Evolutionary conservation across 2,113 vertebrate genomes (phyloP).

Genomic region (Platysteira castanea): DNA sequence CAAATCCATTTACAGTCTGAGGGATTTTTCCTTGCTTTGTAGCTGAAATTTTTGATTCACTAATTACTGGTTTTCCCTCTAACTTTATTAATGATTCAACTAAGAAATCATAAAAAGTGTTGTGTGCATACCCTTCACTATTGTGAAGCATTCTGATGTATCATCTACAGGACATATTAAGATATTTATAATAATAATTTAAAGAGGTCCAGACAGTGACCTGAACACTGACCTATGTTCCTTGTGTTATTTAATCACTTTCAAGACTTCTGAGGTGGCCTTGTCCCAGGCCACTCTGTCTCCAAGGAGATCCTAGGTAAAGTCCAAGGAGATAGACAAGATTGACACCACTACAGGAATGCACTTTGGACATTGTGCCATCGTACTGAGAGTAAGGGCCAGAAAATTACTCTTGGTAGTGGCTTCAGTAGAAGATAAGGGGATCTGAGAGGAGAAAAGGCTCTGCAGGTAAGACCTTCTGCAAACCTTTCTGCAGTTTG

Average conservation of each 20-base stretch:
- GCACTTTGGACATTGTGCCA: fast-evolving
- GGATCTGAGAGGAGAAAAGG: neutral
- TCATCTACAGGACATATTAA: neutral
- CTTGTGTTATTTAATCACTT: neutral
- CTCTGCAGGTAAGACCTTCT: neutral
- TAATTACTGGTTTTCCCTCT: neutral
- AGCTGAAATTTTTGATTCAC: neutral
- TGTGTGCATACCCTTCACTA: neutral
- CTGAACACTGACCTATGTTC: neutral
- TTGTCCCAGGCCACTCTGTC: neutral
- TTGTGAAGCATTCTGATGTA: neutral
- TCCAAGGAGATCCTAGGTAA: neutral
- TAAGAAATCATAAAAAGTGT: neutral
- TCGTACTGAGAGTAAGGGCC: neutral
- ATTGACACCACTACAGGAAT: neutral
- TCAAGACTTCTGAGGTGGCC: neutral
- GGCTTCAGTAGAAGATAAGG: neutral
- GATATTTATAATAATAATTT: neutral
- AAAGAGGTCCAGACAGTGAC: neutral
- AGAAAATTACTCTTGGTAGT: neutral
- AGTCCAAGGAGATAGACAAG: neutral
- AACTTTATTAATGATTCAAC: neutral
- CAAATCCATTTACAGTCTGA: neutral
- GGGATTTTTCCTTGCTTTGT: neutral
- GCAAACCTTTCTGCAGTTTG: neutral